Conservation (phyloP, 92 coral and sea anemone species). For the Epizoanthus illoricatus region DNA sequence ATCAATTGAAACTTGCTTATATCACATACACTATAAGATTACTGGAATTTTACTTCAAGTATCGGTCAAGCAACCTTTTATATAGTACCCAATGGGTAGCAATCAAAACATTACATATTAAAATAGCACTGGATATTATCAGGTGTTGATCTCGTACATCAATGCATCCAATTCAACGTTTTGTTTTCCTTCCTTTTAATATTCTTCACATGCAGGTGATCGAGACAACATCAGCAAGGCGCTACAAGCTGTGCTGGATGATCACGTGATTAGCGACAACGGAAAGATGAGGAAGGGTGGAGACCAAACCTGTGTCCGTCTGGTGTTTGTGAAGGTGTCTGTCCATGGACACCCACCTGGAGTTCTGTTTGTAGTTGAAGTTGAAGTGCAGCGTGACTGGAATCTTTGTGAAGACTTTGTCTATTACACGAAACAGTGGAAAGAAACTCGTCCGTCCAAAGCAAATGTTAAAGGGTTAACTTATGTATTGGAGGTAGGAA, state of each 20-base stretch:
- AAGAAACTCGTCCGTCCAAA: not conserved
- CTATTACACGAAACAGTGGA: not conserved
- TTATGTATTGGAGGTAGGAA: not conserved
- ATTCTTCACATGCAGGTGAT: not conserved
- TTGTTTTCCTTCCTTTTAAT: too few species aligned
- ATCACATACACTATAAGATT: too few species aligned
- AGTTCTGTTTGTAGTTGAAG: not conserved
- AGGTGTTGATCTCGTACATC: too few species aligned
- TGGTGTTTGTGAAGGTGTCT: not conserved
- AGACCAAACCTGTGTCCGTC: not conserved
- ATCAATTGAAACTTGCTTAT: too few species aligned
- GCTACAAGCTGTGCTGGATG: too few species aligned
- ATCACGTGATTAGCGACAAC: not conserved
- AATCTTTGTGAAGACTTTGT: not conserved
- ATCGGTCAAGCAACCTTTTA: too few species aligned
- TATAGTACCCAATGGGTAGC: too few species aligned
- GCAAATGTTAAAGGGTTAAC: not conserved
- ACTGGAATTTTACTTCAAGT: too few species aligned
- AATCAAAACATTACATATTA: too few species aligned
- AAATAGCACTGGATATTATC: too few species aligned
- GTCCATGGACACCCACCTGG: not conserved
- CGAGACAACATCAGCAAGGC: not conserved
- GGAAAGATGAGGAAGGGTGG: not conserved
- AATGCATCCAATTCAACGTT: too few species aligned
- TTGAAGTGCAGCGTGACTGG: not conserved